phyloP scores from a whole-genome alignment of 2,797 vertebrate species.

The Catharus ustulatus region DNA sequence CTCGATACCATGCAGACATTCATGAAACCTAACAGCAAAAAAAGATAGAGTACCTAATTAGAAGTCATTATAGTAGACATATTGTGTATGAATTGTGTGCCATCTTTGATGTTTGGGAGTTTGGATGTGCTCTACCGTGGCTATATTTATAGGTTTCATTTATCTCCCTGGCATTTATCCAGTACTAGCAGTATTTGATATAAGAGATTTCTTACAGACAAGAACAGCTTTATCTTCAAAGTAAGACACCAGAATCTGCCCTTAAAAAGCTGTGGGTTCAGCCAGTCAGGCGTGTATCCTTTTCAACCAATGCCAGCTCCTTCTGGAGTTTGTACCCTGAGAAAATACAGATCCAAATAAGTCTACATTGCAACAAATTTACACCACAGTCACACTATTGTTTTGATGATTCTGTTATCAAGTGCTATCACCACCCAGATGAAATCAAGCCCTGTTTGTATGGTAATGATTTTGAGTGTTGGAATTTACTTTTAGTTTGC shows the following conservation, averaged over 20 bases:
- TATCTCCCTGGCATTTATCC: neutral
- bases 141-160: neutral
- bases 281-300: neutral
- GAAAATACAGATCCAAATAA: neutral
- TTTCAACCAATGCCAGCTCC: neutral
- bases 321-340: neutral
- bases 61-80: neutral
- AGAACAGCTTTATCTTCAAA: neutral
- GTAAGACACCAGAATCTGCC: neutral
- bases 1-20: neutral
- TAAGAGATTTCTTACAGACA: neutral
- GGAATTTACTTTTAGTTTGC: neutral
- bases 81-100: neutral
- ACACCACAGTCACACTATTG: neutral
- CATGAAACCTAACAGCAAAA: neutral
- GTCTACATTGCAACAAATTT: neutral
- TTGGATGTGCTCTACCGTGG: accelerated
- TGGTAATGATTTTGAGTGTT: neutral
- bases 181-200: neutral
- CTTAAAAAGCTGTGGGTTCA: neutral
- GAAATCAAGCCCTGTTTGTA: neutral
- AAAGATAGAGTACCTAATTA: neutral
- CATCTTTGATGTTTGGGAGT: neutral
- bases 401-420: neutral
- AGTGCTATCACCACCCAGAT: neutral